Evolutionary conservation across 2,888 invertebrate genomes (phyloP).

Genomic region (Notodonta dromedarius): DNA sequence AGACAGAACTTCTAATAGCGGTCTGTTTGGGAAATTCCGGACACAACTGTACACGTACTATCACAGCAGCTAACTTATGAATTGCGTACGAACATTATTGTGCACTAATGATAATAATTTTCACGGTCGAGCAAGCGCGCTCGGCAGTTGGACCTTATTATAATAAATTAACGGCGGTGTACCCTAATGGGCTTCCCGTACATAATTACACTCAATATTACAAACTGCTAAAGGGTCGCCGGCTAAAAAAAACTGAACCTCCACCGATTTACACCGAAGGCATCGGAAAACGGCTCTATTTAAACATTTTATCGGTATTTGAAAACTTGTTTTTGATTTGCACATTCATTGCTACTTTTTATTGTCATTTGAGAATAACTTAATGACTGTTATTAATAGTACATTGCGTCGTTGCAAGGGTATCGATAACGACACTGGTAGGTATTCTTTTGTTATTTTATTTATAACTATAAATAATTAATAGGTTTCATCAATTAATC

Average conservation of each 20-base stretch:
- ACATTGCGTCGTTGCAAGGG: background rate
- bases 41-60: background rate
- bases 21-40: background rate
- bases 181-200: slow-evolving; percentile 70
- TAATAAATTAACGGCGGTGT: slow-evolving; percentile 77
- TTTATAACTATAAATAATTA: background rate
- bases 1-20: background rate
- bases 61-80: slow-evolving; percentile 31
- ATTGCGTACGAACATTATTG: slow-evolving; percentile 52
- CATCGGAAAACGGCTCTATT: slow-evolving; percentile 40
- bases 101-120: slow-evolving; percentile 76
- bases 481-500: background rate
- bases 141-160: slow-evolving; percentile 80
- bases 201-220: slow-evolving; percentile 71
- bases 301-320: slow-evolving; percentile 39
- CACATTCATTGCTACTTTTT: slow-evolving; percentile 29
- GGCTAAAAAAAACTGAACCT: slow-evolving; percentile 46
- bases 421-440: background rate
- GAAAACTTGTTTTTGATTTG: slow-evolving; percentile 43
- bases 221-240: slow-evolving; percentile 66
- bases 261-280: slow-evolving; percentile 41
- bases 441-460: slow-evolving; percentile 1
- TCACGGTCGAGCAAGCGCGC: slow-evolving; percentile 72
- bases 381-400: background rate
- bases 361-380: background rate